These are phyloP conservation scores for Sarotherodon lohbergeri DNA, from an alignment of 2,113 vertebrate genomes.

Conservation along the genomic window DNA sequence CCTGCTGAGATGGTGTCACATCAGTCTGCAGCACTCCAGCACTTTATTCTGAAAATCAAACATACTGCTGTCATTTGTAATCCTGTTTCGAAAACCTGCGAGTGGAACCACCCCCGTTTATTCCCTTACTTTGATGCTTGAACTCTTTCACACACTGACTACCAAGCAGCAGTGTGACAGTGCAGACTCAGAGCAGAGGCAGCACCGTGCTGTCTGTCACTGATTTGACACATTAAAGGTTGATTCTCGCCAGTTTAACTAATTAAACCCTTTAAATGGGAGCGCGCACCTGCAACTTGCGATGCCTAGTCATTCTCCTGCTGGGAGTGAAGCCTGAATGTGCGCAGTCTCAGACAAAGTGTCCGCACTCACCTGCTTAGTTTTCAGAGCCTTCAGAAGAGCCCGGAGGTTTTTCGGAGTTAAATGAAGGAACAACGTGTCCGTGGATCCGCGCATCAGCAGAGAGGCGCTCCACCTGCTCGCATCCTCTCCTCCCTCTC, in stretches of 20 bases:
- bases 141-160: background rate
- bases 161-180: background rate
- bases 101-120: fast-evolving
- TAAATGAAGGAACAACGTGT: background rate
- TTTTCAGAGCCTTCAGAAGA: background rate
- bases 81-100: background rate
- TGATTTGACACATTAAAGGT: background rate
- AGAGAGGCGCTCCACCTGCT: background rate
- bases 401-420: background rate
- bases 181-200: fast-evolving
- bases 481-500: background rate
- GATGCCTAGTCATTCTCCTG: background rate
- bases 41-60: background rate
- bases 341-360: background rate
- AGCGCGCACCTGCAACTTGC: conserved; percentile 11
- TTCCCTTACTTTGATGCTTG: background rate
- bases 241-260: background rate
- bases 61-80: background rate
- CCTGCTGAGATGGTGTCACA: background rate
- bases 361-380: conserved; percentile 1
- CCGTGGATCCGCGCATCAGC: background rate
- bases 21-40: background rate
- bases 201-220: background rate
- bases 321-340: fast-evolving
- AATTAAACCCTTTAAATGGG: background rate